Evolutionary conservation across 2,113 vertebrate species (phyloP).

Genomic region (Daphoenositta chrysoptera): DNA sequence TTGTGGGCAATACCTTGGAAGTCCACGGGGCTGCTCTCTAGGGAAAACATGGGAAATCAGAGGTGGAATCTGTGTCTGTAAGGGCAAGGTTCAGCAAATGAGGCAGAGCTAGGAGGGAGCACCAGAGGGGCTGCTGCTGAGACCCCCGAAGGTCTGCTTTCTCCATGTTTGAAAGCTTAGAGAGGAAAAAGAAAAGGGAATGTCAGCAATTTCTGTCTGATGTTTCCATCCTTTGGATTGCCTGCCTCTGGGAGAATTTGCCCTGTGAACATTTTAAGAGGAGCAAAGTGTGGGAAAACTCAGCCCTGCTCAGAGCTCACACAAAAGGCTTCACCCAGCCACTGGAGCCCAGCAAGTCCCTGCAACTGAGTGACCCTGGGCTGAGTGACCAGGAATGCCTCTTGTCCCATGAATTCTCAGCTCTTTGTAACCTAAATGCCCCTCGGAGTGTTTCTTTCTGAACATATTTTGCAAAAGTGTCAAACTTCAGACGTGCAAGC

Average conservation of each 20-base stretch:
- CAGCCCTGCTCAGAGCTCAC: neutral
- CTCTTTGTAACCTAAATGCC: neutral
- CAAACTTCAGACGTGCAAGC: neutral
- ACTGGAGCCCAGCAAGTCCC: neutral
- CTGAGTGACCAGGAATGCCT: neutral
- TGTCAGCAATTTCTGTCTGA: neutral
- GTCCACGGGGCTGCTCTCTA: neutral
- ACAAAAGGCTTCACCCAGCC: neutral
- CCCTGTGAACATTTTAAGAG: neutral
- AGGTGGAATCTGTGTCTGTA: neutral
- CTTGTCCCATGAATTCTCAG: neutral
- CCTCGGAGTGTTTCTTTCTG: neutral
- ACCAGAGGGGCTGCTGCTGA: neutral
- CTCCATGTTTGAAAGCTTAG: neutral
- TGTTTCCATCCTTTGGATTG: neutral
- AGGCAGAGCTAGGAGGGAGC: neutral
- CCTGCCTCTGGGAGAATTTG: neutral
- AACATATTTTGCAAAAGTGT: neutral
- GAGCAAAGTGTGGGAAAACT: neutral
- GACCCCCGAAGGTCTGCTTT: neutral
- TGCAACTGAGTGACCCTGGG: neutral
- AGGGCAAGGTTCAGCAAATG: neutral
- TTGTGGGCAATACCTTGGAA: conserved; percentile 16
- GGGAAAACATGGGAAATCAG: neutral
- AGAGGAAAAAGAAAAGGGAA: neutral